phyloP scores from a whole-genome alignment of 2,888 invertebrate species.

The Melanostoma scalare region DNA sequence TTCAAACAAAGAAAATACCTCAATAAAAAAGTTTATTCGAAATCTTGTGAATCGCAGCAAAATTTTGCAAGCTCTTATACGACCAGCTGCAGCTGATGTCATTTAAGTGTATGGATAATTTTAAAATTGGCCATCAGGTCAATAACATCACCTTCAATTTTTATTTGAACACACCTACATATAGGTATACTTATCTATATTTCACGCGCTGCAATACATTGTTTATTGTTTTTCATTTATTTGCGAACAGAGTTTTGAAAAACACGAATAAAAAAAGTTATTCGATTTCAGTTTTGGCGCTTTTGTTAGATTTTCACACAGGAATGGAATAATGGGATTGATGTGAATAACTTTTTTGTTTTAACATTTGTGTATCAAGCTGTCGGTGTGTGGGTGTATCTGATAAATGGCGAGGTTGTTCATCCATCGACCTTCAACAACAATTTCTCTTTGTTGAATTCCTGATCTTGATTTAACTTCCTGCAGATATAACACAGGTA shows the following conservation, averaged over 20 bases:
- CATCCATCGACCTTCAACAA: too few relatives aligned
- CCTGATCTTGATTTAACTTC: too few relatives aligned
- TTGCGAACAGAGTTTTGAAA: too few relatives aligned
- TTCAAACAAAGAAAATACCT: conserved; percentile 56
- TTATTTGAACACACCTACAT: background rate
- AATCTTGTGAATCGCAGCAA: conserved; percentile 19
- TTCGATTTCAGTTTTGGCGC: background rate
- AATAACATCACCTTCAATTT: conserved; percentile 52
- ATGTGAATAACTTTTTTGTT: too few relatives aligned
- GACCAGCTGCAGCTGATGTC: conserved; percentile 35
- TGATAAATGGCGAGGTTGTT: too few relatives aligned
- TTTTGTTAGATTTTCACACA: background rate
- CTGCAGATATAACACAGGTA: too few relatives aligned
- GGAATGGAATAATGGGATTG: too few relatives aligned
- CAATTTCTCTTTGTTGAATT: too few relatives aligned
- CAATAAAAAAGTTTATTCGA: conserved; percentile 23
- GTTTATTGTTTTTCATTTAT: background rate
- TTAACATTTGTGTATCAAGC: too few relatives aligned
- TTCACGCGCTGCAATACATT: conserved; percentile 5
- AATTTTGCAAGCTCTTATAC: conserved; percentile 11
- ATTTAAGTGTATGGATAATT: conserved; percentile 21
- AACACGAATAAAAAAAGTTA: too few relatives aligned
- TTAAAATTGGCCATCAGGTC: conserved; percentile 57
- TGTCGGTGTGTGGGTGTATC: too few relatives aligned
- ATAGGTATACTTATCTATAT: background rate